These are phyloP conservation scores for Diarsia mendica DNA, from an alignment of 2,888 invertebrate species.

Conservation along the genomic window DNA sequence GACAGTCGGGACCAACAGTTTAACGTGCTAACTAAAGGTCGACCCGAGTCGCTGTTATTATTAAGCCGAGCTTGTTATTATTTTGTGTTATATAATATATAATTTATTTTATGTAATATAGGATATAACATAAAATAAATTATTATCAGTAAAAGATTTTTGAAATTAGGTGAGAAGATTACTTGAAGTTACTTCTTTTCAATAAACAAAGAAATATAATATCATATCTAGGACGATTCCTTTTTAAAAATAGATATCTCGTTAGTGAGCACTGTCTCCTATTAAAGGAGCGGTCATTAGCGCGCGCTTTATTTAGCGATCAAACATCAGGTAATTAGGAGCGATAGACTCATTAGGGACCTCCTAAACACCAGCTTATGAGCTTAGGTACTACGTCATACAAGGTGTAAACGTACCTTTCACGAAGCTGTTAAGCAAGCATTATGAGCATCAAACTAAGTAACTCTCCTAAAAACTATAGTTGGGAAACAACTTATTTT, in stretches of 20 bases:
- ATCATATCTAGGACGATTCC: slow-evolving; percentile 14
- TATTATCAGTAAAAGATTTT: not conserved
- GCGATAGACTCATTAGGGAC: slow-evolving; percentile 51
- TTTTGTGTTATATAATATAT: too few relatives aligned
- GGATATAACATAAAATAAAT: too few relatives aligned
- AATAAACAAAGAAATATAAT: not conserved
- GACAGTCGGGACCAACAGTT: too few relatives aligned
- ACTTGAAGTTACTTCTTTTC: not conserved
- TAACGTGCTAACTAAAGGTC: too few relatives aligned
- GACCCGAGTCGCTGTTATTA: too few relatives aligned
- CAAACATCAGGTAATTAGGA: slow-evolving; percentile 51
- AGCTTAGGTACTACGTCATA: not conserved
- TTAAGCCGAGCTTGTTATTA: too few relatives aligned
- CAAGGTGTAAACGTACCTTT: not conserved
- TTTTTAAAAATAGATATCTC: slow-evolving; percentile 40
- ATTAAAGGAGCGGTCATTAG: slow-evolving; percentile 48
- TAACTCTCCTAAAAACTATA: too few relatives aligned
- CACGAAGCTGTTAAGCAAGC: too few relatives aligned
- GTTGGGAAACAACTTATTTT: too few relatives aligned
- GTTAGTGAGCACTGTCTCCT: slow-evolving; percentile 44
- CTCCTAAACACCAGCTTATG: slow-evolving; percentile 20
- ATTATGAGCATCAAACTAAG: too few relatives aligned
- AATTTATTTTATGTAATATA: too few relatives aligned
- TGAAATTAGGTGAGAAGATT: not conserved
- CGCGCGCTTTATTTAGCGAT: slow-evolving; percentile 51